Evolutionary conservation across 2,888 invertebrate species (phyloP).

Genomic region (Amphiduros pacificus): DNA sequence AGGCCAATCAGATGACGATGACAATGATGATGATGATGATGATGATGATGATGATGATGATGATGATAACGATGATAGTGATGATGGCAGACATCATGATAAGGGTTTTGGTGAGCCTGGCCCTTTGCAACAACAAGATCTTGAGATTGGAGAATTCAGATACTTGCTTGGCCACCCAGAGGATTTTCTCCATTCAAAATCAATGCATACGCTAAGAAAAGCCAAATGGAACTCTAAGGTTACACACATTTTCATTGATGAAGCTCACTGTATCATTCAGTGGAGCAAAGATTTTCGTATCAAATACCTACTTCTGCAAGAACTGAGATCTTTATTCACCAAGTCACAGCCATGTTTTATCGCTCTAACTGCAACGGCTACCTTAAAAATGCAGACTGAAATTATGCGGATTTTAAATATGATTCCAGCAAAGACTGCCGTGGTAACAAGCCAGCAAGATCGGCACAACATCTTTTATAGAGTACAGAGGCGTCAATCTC

Average conservation of each 20-base stretch:
- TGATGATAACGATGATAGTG: no score
- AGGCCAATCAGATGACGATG: no score
- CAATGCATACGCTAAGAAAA: background rate
- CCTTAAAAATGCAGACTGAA: conserved; percentile 6
- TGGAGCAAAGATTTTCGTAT: background rate
- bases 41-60: no score
- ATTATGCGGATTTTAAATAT: conserved; percentile 5
- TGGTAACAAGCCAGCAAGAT: background rate
- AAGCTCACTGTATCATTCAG: conserved; percentile 1
- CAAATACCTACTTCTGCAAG: no score
- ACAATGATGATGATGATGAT: no score
- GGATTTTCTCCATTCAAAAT: background rate
- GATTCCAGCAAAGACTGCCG: background rate
- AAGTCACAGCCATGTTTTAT: no score
- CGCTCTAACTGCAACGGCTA: conserved; percentile 31
- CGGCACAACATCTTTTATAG: conserved; percentile 6
- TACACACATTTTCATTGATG: background rate
- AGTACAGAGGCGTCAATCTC: background rate
- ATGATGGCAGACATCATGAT: no score
- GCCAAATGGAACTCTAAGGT: background rate
- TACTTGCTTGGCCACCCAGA: background rate
- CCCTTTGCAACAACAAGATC: no score
- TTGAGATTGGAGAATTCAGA: background rate
- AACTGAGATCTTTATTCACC: no score
- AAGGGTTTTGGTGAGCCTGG: no score